phyloP scores from a whole-genome alignment of 2,888 invertebrate species.

The Adela reaumurella region DNA sequence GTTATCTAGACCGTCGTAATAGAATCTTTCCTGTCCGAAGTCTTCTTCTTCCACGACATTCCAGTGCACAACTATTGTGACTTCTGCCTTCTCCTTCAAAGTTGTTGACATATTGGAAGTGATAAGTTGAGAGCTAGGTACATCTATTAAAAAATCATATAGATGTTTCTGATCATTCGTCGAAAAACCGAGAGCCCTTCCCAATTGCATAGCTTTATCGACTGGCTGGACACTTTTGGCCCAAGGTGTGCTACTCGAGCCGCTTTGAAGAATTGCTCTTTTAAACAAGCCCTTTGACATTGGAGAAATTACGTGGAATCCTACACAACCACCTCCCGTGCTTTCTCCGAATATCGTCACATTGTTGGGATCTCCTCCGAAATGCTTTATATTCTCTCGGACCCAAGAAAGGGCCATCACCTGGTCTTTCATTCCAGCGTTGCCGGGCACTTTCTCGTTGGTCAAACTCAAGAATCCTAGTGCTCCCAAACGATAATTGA shows the following conservation, averaged over 20 bases:
- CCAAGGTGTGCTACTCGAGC: constrained; percentile 10
- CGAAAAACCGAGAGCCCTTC: not conserved
- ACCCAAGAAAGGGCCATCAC: constrained; percentile 11
- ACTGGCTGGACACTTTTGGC: not conserved
- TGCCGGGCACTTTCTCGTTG: constrained; percentile 11
- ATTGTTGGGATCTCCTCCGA: constrained; percentile 9
- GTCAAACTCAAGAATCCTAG: constrained; percentile 11
- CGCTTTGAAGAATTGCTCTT: constrained; percentile 13
- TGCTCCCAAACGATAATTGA: constrained; percentile 10
- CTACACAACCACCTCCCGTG: constrained; percentile 9
- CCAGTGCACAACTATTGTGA: constrained; percentile 3
- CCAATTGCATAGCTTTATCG: not conserved
- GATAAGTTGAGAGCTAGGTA: too few relatives aligned
- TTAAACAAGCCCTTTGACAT: too few relatives aligned
- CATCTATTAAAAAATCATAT: not conserved
- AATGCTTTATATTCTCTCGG: constrained; percentile 13
- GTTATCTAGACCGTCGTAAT: not conserved
- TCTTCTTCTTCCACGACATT: constrained; percentile 7
- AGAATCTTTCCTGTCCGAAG: constrained; percentile 33
- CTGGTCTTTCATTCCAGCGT: constrained; percentile 13
- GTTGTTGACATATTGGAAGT: too few relatives aligned
- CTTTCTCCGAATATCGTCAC: constrained; percentile 14
- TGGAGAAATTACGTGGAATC: constrained; percentile 10
- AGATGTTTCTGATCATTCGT: not conserved
- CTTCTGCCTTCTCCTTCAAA: constrained; percentile 37